Base-by-base conservation (phyloP, 2,113 vertebrate genomes). In the Oryzias woworae region DNA sequence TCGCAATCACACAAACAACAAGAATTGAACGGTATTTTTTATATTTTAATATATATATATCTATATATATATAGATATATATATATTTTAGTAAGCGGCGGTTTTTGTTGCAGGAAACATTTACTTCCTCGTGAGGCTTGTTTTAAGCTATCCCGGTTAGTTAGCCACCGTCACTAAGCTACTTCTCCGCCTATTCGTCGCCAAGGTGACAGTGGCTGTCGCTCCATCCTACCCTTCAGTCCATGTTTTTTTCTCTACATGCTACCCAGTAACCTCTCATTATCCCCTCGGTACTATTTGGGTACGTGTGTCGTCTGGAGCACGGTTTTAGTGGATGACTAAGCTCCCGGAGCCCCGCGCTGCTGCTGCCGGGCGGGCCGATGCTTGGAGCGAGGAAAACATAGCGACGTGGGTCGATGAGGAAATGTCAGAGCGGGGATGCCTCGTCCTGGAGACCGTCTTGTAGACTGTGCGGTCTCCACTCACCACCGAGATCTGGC, bases 351-450 rank as follows among this genome's bases (percentile, higher is more conserved):
- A 42, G 31, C 63, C 64, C 24, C 17, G 53, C 36, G 10, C 52
- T 71, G 64, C 53, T 42, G 24, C 65, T 44, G 69, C 55, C 55
- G 46, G 65, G 46, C 23, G 52, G 68, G 28, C 66, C 74, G 58
- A 76, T 77, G 72, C 77, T 58, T 67, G 56, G 56, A 74, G 65
- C 53, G 48, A 8, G 57, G 73, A n/a, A 22, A 6, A 56, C 69
- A 8, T 55, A 77, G 54, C 56, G 56, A 47, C 2, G 69, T 18
- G 65, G 71, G 62, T 74, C 78, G 56, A 66, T 26, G 73, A 68
- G 77, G 81, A 85, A 73, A 88, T 86, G 86, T 83, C 80, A 69
- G 41, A 68, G 85, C 71, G 72, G 88, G 86, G 53, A 90, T 90
- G 88, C 78, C 81, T 85, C 71, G 61, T 58, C 66, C 45, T 71